Base-by-base conservation (phyloP, 2,113 vertebrate genomes). In the Dipodomys merriami region DNA sequence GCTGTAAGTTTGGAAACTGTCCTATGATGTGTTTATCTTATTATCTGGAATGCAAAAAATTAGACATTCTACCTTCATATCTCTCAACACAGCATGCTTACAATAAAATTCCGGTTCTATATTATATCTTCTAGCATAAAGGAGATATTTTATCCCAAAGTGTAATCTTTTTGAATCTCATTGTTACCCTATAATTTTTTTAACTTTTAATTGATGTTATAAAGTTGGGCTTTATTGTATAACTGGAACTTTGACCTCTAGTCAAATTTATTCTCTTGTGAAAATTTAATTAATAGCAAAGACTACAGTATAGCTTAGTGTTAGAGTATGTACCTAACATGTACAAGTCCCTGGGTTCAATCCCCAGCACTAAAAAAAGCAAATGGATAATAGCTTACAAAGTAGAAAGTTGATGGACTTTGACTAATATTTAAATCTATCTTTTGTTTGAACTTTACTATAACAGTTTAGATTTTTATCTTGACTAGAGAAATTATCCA, bases 1-100 rank as follows among this genome's bases (percentile, higher is more conserved):
- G 77, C 68, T 79, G 81, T 64, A 76, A 44, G 20, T 74, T 64
- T 81, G 15, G 33, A 88, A 84, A 67, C 73, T 60, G 67, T 15
- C 4, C 73, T 30, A 6, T 49, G 35, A 39, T 68, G 20, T 77
- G 25, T 57, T 44, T 82, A 13, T 23, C 72, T 71, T 76, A 7
- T 78, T 92, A 68, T 83, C 88, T 82, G 68, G 5, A 64, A 39
- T 77, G 20, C 81, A 83, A 91, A 39, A 94, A 33, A n/a, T 76
- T 67, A 72, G 71, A 92, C 65, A 5, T 81, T 27, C 25, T 68
- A 29, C 64, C 87, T 76, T 82, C 65, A 7, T 85, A 15, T 0
- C 0, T 81, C 53, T 53, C 74, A 22, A 0, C 49, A 4, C 3
- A 7, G 27, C 67, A 6, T 87, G 57, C 5, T 30, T 68, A 78